These are phyloP conservation scores for Busseola fusca DNA, from an alignment of 2,888 invertebrate genomes.

Conservation along the genomic window DNA sequence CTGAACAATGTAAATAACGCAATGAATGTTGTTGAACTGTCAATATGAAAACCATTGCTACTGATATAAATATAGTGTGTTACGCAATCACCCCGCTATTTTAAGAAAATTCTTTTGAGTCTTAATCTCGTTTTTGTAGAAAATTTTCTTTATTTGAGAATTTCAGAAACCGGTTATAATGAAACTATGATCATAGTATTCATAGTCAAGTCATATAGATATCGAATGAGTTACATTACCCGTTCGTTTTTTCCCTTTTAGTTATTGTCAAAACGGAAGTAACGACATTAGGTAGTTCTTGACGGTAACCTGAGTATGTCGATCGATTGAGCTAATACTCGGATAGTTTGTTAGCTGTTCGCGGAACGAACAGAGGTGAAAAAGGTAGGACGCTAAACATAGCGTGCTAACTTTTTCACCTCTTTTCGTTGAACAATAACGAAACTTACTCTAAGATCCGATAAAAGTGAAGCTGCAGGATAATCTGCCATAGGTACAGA, in stretches of 20 bases:
- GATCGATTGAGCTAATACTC: conserved; percentile 17
- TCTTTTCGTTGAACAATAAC: background rate
- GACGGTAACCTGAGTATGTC: conserved; percentile 3
- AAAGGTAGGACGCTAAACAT: too few species aligned
- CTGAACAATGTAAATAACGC: too few species aligned
- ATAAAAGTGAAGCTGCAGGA: too few species aligned
- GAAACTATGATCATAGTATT: background rate
- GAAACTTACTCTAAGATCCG: background rate
- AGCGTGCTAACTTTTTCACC: background rate
- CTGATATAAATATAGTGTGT: too few species aligned
- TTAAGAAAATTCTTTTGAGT: background rate
- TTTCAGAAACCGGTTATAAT: background rate
- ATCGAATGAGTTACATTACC: background rate
- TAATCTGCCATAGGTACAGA: background rate
- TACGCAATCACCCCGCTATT: background rate
- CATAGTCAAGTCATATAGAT: background rate
- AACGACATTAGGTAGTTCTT: conserved; percentile 21
- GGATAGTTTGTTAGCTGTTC: too few species aligned
- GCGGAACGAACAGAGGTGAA: too few species aligned
- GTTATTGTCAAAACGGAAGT: conserved; percentile 14
- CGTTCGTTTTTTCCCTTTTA: background rate
- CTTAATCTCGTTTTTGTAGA: background rate
- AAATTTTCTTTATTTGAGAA: background rate
- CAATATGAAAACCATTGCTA: too few species aligned
- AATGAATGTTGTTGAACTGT: too few species aligned